Conservation (phyloP, 2,888 invertebrate species). For the Gonocerus acuteangulatus region DNA sequence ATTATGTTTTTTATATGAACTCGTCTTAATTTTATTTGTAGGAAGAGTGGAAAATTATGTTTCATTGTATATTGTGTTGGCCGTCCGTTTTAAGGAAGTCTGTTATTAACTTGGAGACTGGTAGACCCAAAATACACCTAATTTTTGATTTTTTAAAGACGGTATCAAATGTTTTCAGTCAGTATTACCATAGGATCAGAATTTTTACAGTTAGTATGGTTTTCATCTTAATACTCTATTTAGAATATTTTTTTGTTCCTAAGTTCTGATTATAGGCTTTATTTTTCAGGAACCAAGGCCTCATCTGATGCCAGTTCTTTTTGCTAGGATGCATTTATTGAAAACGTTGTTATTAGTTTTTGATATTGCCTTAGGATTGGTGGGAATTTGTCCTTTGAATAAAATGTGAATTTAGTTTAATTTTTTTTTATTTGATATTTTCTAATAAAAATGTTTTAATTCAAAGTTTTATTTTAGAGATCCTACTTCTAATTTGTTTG, state of each 20-base stretch:
- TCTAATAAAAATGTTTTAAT: no score
- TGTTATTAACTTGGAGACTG: constrained; percentile 46
- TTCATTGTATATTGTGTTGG: constrained; percentile 58
- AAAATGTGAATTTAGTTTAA: constrained; percentile 52
- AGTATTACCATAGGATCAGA: constrained; percentile 63
- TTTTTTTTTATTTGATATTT: constrained; percentile 5
- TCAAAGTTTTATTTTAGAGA: no score
- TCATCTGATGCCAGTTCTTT: constrained; percentile 59
- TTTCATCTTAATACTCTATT: background rate
- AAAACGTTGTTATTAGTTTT: constrained; percentile 57
- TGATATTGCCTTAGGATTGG: constrained; percentile 53
- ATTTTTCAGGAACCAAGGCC: constrained; percentile 55
- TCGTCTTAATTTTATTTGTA: constrained; percentile 42
- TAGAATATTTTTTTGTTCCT: constrained; percentile 11
- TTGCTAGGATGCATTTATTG: constrained; percentile 62
- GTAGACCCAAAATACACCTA: constrained; percentile 55
- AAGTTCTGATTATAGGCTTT: constrained; percentile 8
- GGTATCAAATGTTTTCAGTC: constrained; percentile 59
- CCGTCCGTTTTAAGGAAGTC: constrained; percentile 54
- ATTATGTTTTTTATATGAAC: background rate
- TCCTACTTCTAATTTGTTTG: no score
- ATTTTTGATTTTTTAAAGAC: constrained; percentile 57
- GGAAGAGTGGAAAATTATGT: constrained; percentile 72
- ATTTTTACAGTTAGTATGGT: constrained; percentile 57
- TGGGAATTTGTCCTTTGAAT: constrained; percentile 54